phyloP scores from a whole-genome alignment of 1,140 invertebrate species.

The Oscheius sp. region DNA sequence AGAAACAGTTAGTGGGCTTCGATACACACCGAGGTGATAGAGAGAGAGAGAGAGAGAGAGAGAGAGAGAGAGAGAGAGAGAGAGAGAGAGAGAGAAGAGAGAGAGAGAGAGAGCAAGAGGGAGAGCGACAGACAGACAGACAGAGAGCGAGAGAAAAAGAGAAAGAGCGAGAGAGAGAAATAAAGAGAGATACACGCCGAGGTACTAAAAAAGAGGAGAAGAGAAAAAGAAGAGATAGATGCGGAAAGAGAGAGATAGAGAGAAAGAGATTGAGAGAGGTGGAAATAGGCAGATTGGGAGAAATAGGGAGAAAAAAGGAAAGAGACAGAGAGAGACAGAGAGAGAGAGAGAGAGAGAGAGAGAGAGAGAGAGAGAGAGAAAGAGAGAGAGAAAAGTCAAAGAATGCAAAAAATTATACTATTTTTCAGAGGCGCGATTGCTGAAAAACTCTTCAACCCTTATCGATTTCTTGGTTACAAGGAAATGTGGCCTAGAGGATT shows the following conservation, averaged over 20 bases:
- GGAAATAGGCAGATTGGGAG: no score
- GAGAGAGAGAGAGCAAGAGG: neutral
- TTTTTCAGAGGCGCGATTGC: neutral
- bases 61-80: neutral
- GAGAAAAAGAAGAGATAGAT: no score
- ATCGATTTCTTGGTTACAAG: constrained; percentile 6
- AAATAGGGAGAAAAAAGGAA: no score
- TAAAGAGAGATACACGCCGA: no score
- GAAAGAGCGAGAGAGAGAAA: no score
- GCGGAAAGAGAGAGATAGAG: no score
- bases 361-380: neutral
- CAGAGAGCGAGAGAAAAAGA: no score
- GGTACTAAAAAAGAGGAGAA: no score
- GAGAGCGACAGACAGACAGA: no score
- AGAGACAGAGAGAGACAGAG: neutral
- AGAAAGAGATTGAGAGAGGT: no score
- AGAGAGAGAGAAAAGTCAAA: neutral
- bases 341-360: neutral
- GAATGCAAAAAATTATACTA: neutral
- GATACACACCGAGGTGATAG: neutral
- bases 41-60: neutral
- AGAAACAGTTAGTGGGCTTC: neutral
- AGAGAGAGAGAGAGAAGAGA: neutral
- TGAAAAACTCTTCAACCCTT: constrained; percentile 18
- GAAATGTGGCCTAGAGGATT: constrained; percentile 22